Evolutionary conservation across 1,140 invertebrate genomes (phyloP), one percentile per base, ranked within the genome.

Genomic region (Contarinia nasturtii): DNA sequence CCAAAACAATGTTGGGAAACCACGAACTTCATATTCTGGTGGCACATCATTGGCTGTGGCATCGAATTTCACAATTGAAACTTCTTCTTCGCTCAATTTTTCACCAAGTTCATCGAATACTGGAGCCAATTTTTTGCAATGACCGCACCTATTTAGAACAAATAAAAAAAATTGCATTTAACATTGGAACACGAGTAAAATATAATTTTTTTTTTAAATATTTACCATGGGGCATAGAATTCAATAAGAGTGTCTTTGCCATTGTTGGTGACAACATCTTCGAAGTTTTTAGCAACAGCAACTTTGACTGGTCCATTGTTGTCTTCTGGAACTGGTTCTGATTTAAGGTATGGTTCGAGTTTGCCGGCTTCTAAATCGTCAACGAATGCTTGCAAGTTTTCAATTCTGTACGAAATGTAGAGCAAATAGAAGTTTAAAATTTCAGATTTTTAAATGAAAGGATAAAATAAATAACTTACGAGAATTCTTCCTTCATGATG

Each of bases 1-100:
- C 90, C 91, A 99, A 71, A 76, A 99, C 27, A 99, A 73, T 2
- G 96, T 98, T 33, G 96, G 96, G 78, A 97, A 99, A 18, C 95
- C 95, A 53, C 77, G 75, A 14, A 99, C 95, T 57, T 97, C 86
- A 66, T 80, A 99, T 49, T 70, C 63, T n/a, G 78, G 65, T 49
- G 92, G 90, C 51, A 97, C 93, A 72, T 99, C 95, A 67, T 99
- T 99, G 41, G 89, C 90, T 1, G 94, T 97, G 21, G 95, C 94
- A 66, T 99, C 95, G 68, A 98, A 88, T 64, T 98, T 98, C 0
- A 95, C 86, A 61, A 99, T 94, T 44, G 76, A 79, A 14, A 99
- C 77, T 50, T 88, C 75, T 66, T 98, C 94, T 55, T 83, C 68
- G 53, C 77, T 77, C 57, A 98, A 64, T 72, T 92, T 93, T 49